Base-by-base conservation (phyloP, 2,797 vertebrate species). In the Margarornis squamiger region DNA sequence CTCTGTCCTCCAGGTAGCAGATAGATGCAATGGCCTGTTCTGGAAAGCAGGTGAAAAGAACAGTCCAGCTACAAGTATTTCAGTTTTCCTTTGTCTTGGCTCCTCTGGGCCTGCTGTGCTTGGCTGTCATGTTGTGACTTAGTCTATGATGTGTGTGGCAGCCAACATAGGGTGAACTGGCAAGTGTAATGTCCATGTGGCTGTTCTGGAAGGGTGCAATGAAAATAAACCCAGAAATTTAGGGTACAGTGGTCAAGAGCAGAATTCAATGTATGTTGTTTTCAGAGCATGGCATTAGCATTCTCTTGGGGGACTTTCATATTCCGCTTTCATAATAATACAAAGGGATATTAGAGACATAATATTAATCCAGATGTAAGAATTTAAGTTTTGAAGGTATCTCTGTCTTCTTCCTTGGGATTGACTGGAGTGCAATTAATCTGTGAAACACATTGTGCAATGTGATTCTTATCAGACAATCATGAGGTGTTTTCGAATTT, bases 401-500 rank as follows among this genome's bases (percentile, higher is more conserved):
- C 68, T 63, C 23, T 91, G 6, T 75, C 52, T 95, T 95, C 51
- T 61, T 96, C 68, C 73, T 83, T 90, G 67, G 72, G 68, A 92
- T 54, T 88, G 66, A 96, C 79, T 89, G n/a, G 82, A 95, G 93
- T 77, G 75, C 62, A 93, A 52, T 77, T 90, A 62, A 93, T 95
- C 93, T 72, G 55, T 74, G 76, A 91, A 66, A 92, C 77, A 95
- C 90, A 66, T 66, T 93, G 58, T 83, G 91, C 83, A 95, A 61
- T 92, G 21, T 92, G 93, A 97, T 95, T 94, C 66, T 93, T 95
- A 96, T 83, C 94, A 81, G 86, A 90, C 91, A 92, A 92, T 74
- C 43, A 91, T 95, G 62, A 91, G 93, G 96, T 92, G 84, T 95
- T 97, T 97, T 93, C 8, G 10, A 93, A 97, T 80, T 84, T 97